Conservation (phyloP, 2,797 vertebrate genomes). For the Channallabes apus region DNA sequence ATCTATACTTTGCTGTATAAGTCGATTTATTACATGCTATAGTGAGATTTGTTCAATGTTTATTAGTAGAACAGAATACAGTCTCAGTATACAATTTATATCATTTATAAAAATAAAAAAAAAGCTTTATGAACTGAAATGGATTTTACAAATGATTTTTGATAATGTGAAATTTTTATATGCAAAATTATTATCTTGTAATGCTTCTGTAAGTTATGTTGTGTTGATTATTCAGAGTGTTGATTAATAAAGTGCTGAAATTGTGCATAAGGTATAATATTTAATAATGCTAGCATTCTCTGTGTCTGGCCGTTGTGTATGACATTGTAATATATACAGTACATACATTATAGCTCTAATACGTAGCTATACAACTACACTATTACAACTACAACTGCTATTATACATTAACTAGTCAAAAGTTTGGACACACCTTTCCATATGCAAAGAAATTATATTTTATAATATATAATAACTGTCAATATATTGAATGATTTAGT, state of each 20-base stretch:
- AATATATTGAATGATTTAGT: no score
- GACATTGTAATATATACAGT: not conserved
- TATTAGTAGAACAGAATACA: not conserved
- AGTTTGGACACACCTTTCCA: no score
- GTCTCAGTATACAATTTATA: not conserved
- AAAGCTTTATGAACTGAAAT: not conserved
- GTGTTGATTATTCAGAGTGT: not conserved
- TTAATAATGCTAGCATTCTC: not conserved
- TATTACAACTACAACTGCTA: no score
- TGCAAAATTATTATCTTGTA: not conserved
- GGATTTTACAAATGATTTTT: not conserved
- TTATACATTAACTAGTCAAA: no score
- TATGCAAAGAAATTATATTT: no score
- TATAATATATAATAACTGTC: no score
- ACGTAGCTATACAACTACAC: no score
- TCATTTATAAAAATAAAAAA: not conserved
- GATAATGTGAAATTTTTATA: not conserved
- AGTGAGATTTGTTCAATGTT: not conserved
- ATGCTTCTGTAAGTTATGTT: not conserved
- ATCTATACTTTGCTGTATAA: not conserved
- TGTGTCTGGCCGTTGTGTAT: not conserved
- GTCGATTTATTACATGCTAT: not conserved
- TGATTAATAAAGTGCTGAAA: conserved; percentile 37
- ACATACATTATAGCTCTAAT: not conserved
- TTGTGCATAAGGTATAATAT: not conserved